phyloP scores from a whole-genome alignment of 2,888 invertebrate species.

The Geotrupes spiniger region DNA sequence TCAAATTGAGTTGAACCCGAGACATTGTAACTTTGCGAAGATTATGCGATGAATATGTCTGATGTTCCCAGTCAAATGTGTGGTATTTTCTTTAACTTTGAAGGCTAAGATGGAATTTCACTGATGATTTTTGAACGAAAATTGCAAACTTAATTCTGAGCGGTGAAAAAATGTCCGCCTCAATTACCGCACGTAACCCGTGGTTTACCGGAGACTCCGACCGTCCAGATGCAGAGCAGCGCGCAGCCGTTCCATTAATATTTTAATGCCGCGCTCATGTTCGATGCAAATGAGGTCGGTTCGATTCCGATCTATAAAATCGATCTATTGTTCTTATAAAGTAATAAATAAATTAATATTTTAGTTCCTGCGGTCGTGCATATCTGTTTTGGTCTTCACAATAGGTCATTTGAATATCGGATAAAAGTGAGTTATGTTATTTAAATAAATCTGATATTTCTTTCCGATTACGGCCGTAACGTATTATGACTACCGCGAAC shows the following conservation, averaged over 20 bases:
- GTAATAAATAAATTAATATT: conserved; percentile 50
- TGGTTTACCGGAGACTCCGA: too few relatives aligned
- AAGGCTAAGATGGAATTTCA: too few relatives aligned
- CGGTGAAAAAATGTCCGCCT: too few relatives aligned
- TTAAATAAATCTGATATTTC: conserved; percentile 11
- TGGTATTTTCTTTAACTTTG: too few relatives aligned
- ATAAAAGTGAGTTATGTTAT: conserved; percentile 18
- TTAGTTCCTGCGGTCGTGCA: conserved; percentile 30
- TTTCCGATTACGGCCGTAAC: conserved; percentile 2
- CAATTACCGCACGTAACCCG: too few relatives aligned
- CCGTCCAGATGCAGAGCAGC: conserved; percentile 28
- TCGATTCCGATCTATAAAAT: conserved; percentile 50
- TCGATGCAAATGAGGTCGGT: conserved; percentile 43
- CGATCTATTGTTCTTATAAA: conserved; percentile 50
- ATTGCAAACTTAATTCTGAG: too few relatives aligned
- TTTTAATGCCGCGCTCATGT: conserved; percentile 41
- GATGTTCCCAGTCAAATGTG: too few relatives aligned
- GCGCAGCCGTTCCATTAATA: conserved; percentile 35
- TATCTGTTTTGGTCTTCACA: conserved; percentile 22
- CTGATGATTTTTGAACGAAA: too few relatives aligned
- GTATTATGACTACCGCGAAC: too few relatives aligned
- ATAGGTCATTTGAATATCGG: conserved; percentile 21
- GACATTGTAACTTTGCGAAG: too few relatives aligned
- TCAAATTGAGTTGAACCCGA: too few relatives aligned
- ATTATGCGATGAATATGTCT: too few relatives aligned